Percentiles rank a stretch among this genome's conserved stretches.
Conservation (phyloP, 2,888 invertebrate species). For the Apoda limacodes region DNA sequence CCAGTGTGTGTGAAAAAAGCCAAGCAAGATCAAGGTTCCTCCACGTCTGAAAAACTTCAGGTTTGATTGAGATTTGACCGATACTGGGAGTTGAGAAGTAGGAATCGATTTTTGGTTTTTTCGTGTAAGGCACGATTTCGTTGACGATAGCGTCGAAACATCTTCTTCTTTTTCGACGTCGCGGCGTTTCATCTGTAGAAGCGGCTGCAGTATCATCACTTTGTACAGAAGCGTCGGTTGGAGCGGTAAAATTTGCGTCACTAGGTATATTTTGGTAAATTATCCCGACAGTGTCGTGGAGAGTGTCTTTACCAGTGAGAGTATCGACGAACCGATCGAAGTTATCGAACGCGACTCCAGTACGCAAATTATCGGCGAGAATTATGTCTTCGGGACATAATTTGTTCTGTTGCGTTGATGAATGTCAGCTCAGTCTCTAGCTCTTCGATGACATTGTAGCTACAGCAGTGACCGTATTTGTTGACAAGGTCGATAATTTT, state of each 20-base stretch:
- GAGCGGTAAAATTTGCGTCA: conserved; percentile 6
- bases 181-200: conserved; percentile 6
- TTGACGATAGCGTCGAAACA: not conserved
- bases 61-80: not conserved
- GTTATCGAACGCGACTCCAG: conserved; percentile 26
- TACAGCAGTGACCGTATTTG: conserved; percentile 27
- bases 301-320: conserved; percentile 26
- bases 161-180: not conserved
- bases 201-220: conserved; percentile 7
- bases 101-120: conserved; percentile 1
- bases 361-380: conserved; percentile 15
- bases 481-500: conserved; percentile 27
- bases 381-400: conserved; percentile 23
- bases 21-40: conserved; percentile 8
- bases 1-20: conserved; percentile 2
- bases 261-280: conserved; percentile 22
- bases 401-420: conserved; percentile 12
- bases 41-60: too few relatives aligned
- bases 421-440: conserved; percentile 28
- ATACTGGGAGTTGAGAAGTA: not conserved
- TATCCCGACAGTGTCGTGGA: conserved; percentile 32
- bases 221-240: conserved; percentile 7
- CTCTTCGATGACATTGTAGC: conserved; percentile 27
- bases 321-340: conserved; percentile 29
- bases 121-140: not conserved